phyloP scores from a whole-genome alignment of 1,140 invertebrate species.

The Belonocnema kinseyi region DNA sequence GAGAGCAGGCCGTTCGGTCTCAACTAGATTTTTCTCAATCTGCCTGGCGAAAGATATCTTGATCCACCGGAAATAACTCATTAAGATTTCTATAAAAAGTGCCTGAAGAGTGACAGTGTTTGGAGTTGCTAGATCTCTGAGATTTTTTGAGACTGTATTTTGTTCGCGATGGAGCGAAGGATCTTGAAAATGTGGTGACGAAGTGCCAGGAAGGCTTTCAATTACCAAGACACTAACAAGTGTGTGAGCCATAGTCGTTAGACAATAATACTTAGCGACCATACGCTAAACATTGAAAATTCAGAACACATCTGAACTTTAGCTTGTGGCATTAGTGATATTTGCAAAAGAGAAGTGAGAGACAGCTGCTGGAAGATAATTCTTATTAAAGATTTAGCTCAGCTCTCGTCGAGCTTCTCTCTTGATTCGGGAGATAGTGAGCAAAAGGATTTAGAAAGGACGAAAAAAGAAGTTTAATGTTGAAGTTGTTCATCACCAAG shows the following conservation, averaged over 20 bases:
- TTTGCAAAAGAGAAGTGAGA: not conserved
- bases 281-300: not conserved
- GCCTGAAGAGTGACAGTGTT: not conserved
- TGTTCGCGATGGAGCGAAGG: constrained; percentile 63
- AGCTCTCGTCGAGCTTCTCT: not conserved
- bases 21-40: not conserved
- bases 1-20: not conserved
- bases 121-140: not conserved
- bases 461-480: constrained; percentile 20
- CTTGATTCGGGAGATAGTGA: not conserved
- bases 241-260: constrained; percentile 69
- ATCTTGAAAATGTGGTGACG: constrained; percentile 73
- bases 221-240: constrained; percentile 67
- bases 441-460: constrained; percentile 6
- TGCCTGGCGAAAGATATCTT: too few relatives aligned
- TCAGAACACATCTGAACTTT: constrained; percentile 7
- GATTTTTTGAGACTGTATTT: not conserved
- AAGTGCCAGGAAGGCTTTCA: constrained; percentile 58
- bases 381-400: not conserved
- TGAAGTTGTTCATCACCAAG: not conserved
- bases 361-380: constrained; percentile 2
- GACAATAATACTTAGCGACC: constrained; percentile 39
- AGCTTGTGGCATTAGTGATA: constrained; percentile 6
- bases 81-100: not conserved
- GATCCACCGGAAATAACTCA: not conserved